Conservation (phyloP, 2,113 vertebrate species). For the Colossoma macropomum region DNA sequence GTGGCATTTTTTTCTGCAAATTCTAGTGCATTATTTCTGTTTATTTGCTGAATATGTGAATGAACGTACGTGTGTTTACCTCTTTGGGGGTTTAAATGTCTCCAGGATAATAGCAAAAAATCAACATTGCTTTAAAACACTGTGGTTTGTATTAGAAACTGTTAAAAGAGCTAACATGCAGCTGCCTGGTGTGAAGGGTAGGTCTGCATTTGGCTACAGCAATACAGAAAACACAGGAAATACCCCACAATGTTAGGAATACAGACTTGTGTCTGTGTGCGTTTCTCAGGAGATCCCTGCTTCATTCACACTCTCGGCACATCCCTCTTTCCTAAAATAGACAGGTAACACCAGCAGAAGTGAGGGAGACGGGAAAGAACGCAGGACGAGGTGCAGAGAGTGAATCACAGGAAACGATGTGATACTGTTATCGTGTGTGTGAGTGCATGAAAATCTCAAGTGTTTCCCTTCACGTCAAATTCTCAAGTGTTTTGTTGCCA, state of each 20-base stretch:
- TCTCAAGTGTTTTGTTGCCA: neutral
- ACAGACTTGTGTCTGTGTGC: conserved; percentile 1
- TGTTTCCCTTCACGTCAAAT: neutral
- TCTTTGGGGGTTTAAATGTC: too few relatives aligned
- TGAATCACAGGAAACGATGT: conserved; percentile 19
- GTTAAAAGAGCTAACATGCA: too few relatives aligned
- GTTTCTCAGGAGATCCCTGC: conserved; percentile 41
- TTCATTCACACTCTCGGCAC: conserved; percentile 52
- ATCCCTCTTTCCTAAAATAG: conserved; percentile 37
- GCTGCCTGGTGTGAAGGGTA: neutral
- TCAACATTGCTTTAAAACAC: too few relatives aligned
- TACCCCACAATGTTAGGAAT: neutral
- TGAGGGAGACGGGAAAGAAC: conserved; percentile 12
- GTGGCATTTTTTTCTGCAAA: too few relatives aligned
- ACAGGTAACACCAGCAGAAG: conserved; percentile 22
- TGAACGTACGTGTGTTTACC: too few relatives aligned
- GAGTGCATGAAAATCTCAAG: neutral
- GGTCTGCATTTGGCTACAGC: neutral
- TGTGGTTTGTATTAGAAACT: too few relatives aligned
- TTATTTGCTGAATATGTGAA: too few relatives aligned
- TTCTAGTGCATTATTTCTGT: too few relatives aligned
- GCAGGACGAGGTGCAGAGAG: neutral
- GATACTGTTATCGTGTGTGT: neutral
- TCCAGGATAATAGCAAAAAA: too few relatives aligned
- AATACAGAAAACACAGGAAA: neutral